Percentiles rank a stretch among this genome's conserved stretches.
Evolutionary conservation across 2,888 invertebrate genomes (phyloP).

Genomic region (Melanchra persicariae): DNA sequence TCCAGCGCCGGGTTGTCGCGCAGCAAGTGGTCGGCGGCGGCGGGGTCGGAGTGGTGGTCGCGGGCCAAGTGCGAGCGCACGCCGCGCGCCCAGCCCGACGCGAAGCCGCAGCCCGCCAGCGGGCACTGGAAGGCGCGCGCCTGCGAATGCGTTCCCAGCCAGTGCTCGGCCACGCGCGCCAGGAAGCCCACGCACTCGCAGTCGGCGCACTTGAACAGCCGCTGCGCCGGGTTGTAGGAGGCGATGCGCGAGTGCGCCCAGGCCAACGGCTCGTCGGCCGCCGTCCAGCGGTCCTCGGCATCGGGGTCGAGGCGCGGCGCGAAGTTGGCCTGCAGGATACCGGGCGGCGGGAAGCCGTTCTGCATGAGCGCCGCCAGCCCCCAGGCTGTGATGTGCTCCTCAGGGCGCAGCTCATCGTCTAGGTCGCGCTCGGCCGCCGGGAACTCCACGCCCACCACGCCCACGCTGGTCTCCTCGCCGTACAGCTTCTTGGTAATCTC

Average conservation of each 20-base stretch:
- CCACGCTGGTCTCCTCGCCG: conserved; percentile 93
- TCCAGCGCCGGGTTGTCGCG: conserved; percentile 94
- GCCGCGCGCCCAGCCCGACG: conserved; percentile 94
- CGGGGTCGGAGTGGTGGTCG: conserved; percentile 93
- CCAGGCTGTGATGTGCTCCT: conserved; percentile 94
- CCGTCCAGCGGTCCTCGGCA: conserved; percentile 92
- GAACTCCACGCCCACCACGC: conserved; percentile 86
- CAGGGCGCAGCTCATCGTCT: conserved; percentile 91
- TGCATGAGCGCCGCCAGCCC: conserved; percentile 95
- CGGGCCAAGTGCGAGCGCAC: conserved; percentile 93
- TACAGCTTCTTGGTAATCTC: conserved; percentile 98
- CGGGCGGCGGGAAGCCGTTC: conserved; percentile 93
- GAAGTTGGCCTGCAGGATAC: conserved; percentile 92
- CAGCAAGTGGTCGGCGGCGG: conserved; percentile 91
- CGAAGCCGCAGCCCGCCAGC: conserved; percentile 94
- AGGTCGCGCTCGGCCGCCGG: conserved; percentile 88
- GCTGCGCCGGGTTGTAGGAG: conserved; percentile 94
- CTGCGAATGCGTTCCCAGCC: conserved; percentile 92
- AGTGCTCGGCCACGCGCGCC: conserved; percentile 94
- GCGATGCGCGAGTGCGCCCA: conserved; percentile 96
- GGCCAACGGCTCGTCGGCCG: conserved; percentile 93
- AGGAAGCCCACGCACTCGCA: conserved; percentile 95
- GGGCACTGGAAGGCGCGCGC: conserved; percentile 92
- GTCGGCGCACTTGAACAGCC: conserved; percentile 94
- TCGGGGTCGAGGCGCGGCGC: conserved; percentile 87